Percentiles rank a stretch among this genome's conserved stretches.
These are phyloP conservation scores for Zhengitettix transpicula DNA, from an alignment of 2,888 invertebrate species.

Conservation along the genomic window DNA sequence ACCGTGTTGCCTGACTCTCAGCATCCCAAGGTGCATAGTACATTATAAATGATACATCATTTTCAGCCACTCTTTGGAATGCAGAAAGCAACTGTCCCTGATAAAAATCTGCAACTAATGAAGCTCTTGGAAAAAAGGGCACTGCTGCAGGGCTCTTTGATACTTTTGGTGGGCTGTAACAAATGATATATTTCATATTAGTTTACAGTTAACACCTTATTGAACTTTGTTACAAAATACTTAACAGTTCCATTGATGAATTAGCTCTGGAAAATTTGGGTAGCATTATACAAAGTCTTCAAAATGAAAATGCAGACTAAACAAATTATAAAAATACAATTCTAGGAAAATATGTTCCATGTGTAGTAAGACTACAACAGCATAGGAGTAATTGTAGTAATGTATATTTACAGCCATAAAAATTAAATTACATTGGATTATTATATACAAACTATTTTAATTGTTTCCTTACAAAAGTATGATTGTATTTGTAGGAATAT, in stretches of 20 bases:
- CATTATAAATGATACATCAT: slow-evolving; percentile 74
- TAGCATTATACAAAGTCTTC: too few relatives aligned
- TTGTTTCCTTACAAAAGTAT: not conserved
- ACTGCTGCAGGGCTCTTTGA: slow-evolving; percentile 41
- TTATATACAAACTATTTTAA: not conserved
- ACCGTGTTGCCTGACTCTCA: slow-evolving; percentile 55
- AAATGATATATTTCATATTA: not conserved
- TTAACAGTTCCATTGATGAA: too few relatives aligned
- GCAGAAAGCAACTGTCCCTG: slow-evolving; percentile 54
- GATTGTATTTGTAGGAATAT: not conserved
- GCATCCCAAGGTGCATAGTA: slow-evolving; percentile 94
- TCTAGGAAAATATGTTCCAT: too few relatives aligned
- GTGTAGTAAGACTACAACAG: too few relatives aligned
- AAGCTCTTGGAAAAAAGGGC: slow-evolving; percentile 53
- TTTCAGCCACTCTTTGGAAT: slow-evolving; percentile 38
- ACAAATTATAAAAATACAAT: too few relatives aligned
- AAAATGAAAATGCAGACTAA: too few relatives aligned
- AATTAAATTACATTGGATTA: not conserved
- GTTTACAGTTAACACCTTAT: too few relatives aligned
- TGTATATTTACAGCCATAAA: too few relatives aligned
- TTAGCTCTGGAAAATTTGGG: too few relatives aligned
- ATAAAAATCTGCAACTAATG: slow-evolving; percentile 60
- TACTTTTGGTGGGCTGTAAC: slow-evolving; percentile 36
- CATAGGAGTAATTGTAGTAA: too few relatives aligned
- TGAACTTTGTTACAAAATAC: too few relatives aligned